Evolutionary conservation across 1,140 invertebrate species (phyloP).

Genomic region (Drosophila sp.): DNA sequence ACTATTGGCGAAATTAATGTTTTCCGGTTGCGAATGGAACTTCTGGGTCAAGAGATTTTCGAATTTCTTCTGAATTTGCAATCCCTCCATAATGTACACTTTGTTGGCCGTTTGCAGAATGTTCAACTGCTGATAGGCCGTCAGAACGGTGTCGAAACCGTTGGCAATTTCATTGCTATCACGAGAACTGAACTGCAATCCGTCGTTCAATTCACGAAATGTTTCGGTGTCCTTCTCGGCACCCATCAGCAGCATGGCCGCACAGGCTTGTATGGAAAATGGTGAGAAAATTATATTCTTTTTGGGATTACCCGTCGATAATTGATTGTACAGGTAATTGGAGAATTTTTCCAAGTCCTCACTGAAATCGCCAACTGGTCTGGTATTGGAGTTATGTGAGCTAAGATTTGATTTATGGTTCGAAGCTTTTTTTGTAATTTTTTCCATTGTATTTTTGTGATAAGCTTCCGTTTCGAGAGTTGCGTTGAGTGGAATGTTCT

Average conservation of each 20-base stretch:
- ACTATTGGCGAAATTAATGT: slow-evolving; percentile 84
- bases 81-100: slow-evolving; percentile 85
- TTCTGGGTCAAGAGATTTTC: slow-evolving; percentile 82
- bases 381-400: not conserved
- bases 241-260: slow-evolving; percentile 83
- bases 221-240: slow-evolving; percentile 84
- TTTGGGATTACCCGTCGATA: slow-evolving; percentile 28
- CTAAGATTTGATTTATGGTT: not conserved
- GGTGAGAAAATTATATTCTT: slow-evolving; percentile 83
- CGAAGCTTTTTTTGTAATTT: not conserved
- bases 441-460: not conserved
- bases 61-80: slow-evolving; percentile 74
- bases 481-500: not conserved
- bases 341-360: slow-evolving; percentile 45
- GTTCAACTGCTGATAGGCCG: slow-evolving; percentile 69
- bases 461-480: not conserved
- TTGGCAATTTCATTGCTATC: slow-evolving; percentile 37
- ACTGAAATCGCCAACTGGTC: slow-evolving; percentile 24
- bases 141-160: slow-evolving; percentile 50
- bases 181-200: slow-evolving; percentile 70
- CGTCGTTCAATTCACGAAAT: slow-evolving; percentile 83
- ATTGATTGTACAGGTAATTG: slow-evolving; percentile 29
- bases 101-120: slow-evolving; percentile 86
- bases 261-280: slow-evolving; percentile 80
- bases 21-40: slow-evolving; percentile 84